phyloP scores from a whole-genome alignment of 2,888 invertebrate genomes.

The Ecdyonurus torrentis region DNA sequence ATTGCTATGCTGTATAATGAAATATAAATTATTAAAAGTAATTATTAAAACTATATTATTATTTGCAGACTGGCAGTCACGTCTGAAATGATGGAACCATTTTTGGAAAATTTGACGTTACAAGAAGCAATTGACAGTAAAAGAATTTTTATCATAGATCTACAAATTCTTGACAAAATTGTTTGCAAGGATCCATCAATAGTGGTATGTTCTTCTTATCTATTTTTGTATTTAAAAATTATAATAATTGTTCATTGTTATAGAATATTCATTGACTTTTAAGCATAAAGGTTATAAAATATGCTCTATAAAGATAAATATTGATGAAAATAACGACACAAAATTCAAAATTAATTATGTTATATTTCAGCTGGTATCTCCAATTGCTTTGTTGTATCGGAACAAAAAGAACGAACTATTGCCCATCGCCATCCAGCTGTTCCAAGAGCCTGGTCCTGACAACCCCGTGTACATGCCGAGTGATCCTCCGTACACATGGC shows the following conservation, averaged over 20 bases:
- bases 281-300: too few relatives aligned
- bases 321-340: not conserved
- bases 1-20: too few relatives aligned
- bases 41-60: conserved; percentile 3
- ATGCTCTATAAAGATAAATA: too few relatives aligned
- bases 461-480: conserved; percentile 27
- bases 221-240: too few relatives aligned
- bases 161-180: conserved; percentile 21
- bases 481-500: conserved; percentile 24
- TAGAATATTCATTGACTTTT: too few relatives aligned
- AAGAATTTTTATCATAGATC: conserved; percentile 25
- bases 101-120: conserved; percentile 21
- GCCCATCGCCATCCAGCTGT: conserved; percentile 29
- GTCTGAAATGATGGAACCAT: conserved; percentile 19
- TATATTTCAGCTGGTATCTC: conserved; percentile 24
- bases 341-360: not conserved
- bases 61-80: conserved; percentile 23
- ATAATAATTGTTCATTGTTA: too few relatives aligned
- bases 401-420: conserved; percentile 22
- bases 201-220: conserved; percentile 20
- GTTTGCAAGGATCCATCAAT: conserved; percentile 18
- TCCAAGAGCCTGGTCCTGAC: conserved; percentile 24
- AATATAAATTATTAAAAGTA: not conserved
- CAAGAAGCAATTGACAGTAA: conserved; percentile 22
- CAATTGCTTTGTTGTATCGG: conserved; percentile 27